Percentiles rank a stretch among this genome's conserved stretches.
Conservation (phyloP, 2,888 invertebrate species). For the Pherbina coryleti region DNA sequence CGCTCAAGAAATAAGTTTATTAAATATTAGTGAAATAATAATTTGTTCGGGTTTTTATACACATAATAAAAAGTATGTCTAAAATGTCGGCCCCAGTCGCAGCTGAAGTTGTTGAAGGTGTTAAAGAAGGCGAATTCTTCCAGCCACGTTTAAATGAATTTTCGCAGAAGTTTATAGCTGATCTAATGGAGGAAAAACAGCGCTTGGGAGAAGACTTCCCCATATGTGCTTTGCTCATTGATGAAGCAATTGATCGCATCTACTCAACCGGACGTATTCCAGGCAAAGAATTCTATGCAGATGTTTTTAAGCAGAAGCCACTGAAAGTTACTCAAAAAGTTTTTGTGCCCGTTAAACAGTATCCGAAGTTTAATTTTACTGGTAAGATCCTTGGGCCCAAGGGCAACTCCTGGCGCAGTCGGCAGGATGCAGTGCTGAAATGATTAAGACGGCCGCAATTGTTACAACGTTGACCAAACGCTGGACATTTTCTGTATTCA, state of each 20-base stretch:
- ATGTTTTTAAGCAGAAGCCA: conserved; percentile 77
- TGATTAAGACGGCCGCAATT: no score
- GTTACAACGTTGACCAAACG: no score
- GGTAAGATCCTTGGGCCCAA: no score
- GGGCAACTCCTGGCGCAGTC: no score
- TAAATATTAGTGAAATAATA: no score
- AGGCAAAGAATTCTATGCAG: conserved; percentile 78
- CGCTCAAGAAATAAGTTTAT: no score
- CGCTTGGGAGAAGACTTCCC: conserved; percentile 61
- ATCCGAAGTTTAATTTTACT: no score
- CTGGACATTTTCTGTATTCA: no score
- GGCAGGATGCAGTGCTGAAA: no score
- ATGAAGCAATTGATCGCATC: conserved; percentile 77
- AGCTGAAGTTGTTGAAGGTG: background rate
- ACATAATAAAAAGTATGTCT: no score
- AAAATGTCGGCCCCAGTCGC: background rate
- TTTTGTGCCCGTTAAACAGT: conserved; percentile 69
- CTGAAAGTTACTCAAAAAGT: conserved; percentile 67
- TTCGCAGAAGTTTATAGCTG: conserved; percentile 63
- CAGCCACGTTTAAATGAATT: conserved; percentile 64
- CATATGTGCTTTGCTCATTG: conserved; percentile 61
- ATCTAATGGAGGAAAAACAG: conserved; percentile 60
- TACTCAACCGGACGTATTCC: conserved; percentile 79
- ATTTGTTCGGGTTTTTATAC: no score
- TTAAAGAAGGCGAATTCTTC: conserved; percentile 51